Conservation (phyloP, 2,113 vertebrate genomes). For the Mugil cephalus region DNA sequence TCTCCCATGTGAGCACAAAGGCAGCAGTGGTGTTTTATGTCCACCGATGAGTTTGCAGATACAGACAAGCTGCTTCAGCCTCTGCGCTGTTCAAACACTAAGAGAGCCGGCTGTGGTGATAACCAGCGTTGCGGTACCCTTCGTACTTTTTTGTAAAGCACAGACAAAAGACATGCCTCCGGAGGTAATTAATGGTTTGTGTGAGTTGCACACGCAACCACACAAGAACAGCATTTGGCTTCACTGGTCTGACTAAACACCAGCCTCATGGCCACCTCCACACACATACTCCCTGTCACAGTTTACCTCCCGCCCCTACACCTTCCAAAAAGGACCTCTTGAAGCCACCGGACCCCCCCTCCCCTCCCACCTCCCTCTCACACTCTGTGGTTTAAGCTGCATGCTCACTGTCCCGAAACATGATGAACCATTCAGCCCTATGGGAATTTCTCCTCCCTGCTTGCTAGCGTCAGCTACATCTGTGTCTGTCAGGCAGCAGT, state of each 20-base stretch:
- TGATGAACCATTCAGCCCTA: constrained; percentile 88
- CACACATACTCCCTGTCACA: constrained; percentile 10
- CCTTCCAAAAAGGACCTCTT: constrained; percentile 39
- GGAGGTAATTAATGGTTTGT: constrained; percentile 44
- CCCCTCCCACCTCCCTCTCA: constrained; percentile 30
- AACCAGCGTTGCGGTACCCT: constrained; percentile 71
- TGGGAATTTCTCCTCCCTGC: constrained; percentile 84
- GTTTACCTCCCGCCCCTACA: constrained; percentile 14
- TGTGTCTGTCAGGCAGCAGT: constrained; percentile 82
- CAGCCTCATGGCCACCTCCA: constrained; percentile 11
- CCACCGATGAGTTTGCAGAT: constrained; percentile 65
- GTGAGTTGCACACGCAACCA: not conserved
- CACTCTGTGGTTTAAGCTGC: constrained; percentile 77
- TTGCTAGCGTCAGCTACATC: constrained; percentile 85
- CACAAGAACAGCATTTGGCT: constrained; percentile 27
- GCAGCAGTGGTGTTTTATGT: constrained; percentile 53
- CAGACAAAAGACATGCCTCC: constrained; percentile 60
- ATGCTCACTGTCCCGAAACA: constrained; percentile 88
- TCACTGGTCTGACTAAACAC: constrained; percentile 31
- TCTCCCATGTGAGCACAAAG: constrained; percentile 57
- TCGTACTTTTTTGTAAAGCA: constrained; percentile 66
- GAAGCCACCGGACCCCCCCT: constrained; percentile 49
- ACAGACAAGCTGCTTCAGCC: constrained; percentile 25
- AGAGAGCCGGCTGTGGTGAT: constrained; percentile 71
- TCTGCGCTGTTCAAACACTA: constrained; percentile 79